Conservation (phyloP, 2,797 vertebrate genomes). For the Cephalopachus bancanus region DNA sequence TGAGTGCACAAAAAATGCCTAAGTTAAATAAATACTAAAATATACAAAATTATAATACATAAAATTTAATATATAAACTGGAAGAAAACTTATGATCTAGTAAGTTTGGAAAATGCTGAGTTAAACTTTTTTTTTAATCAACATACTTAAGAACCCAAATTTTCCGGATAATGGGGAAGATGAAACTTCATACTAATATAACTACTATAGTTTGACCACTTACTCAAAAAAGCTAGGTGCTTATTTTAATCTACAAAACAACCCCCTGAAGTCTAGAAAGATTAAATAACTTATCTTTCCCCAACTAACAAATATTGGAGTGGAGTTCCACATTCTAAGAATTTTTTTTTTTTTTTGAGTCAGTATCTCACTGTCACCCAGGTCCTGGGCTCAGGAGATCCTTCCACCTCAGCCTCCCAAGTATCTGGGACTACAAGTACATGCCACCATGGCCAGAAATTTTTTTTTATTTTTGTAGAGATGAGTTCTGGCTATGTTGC, state of each 20-base stretch:
- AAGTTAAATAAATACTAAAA: constrained; percentile 45
- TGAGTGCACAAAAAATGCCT: constrained; percentile 1
- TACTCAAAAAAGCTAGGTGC: not conserved
- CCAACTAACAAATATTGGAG: not conserved
- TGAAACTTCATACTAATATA: too few relatives aligned
- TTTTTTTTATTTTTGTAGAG: too few relatives aligned
- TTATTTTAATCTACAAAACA: constrained; percentile 48
- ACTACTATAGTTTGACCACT: not conserved
- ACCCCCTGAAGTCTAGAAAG: not conserved
- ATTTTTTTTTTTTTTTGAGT: too few relatives aligned
- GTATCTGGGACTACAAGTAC: too few relatives aligned
- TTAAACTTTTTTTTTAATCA: constrained; percentile 1
- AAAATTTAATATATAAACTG: constrained; percentile 44
- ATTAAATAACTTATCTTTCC: not conserved
- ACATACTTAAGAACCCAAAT: constrained; percentile 54
- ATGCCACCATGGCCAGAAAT: too few relatives aligned
- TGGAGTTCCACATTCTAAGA: not conserved
- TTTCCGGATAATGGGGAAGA: not conserved
- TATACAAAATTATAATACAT: constrained; percentile 11
- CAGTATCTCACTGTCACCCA: too few relatives aligned
- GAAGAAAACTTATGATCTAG: not conserved
- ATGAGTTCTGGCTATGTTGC: too few relatives aligned
- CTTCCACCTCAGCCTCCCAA: too few relatives aligned
- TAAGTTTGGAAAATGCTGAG: not conserved
- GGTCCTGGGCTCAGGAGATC: too few relatives aligned